Evolutionary conservation across 2,797 vertebrate species (phyloP), one percentile per base, ranked within the genome.

Genomic region (Enteromius treurensis): DNA sequence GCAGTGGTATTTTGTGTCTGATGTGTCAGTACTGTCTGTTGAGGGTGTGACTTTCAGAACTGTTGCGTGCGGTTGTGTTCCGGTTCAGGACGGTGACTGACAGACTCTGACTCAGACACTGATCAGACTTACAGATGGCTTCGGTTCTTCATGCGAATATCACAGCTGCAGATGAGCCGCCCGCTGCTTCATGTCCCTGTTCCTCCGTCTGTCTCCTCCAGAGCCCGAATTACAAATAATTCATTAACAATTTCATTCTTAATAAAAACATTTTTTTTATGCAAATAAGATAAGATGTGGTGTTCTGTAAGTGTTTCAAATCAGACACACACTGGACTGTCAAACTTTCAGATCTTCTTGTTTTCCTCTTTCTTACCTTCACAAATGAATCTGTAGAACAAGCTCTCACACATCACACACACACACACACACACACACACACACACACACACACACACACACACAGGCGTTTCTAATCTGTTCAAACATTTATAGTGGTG

Each of bases 201-300:
- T 78, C 53, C 37, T 29, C 79, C 79, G 79, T 71, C 79, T 80
- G 79, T 80, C 51, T 45, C 49, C 58, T 40, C n/a, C 74, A 26
- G 13, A 62, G 37, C 60, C 53, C 49, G 79, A 55, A 69, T 60
- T 60, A 45, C 37, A 32, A 60, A 26, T 45, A 29, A 80, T 60
- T 80, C 67, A 80, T 80, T 80, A 80, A 80, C 78, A 55, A 47
- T 60, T 80, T 73, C 7, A 62, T 60, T 80, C 79, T 62, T 71
- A 47, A 47, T n/a, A 58, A 71, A 80, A 80, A 71, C 79, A 80
- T 0, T 80, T 0, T 80, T 62, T 65, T 71, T 62, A 73, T 81
- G 79, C 53, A 51, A 65, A 69, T 40, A 19, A 19, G 4, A 71
- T 47, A 55, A 81, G 79, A 62, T 81, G 79, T 62, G 6, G 53